Conservation (phyloP, 2,888 invertebrate species). For the Axea sp. region DNA sequence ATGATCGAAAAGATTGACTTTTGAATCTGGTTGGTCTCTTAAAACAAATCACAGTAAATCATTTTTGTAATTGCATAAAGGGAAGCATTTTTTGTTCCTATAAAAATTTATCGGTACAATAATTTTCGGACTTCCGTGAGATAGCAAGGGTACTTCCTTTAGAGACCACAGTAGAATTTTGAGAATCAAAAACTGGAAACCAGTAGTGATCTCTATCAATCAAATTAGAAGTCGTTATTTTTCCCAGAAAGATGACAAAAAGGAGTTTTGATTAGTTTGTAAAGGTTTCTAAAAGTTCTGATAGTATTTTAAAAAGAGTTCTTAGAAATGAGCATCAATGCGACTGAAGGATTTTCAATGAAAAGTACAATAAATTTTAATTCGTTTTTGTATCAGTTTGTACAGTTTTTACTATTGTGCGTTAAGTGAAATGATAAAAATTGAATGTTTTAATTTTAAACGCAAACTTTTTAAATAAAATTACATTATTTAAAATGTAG, state of each 20-base stretch:
- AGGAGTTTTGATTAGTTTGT: slow-evolving; percentile 50
- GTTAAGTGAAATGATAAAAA: too few species aligned
- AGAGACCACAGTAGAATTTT: slow-evolving; percentile 1
- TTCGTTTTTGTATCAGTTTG: too few species aligned
- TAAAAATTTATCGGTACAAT: slow-evolving; percentile 38
- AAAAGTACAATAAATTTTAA: too few species aligned
- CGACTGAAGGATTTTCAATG: not conserved
- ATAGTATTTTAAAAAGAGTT: slow-evolving; percentile 20
- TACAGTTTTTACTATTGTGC: too few species aligned
- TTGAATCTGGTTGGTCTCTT: slow-evolving; percentile 1
- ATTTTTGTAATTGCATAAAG: slow-evolving; percentile 26
- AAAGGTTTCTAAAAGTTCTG: slow-evolving; percentile 24
- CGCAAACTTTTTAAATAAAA: too few species aligned
- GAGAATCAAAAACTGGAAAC: too few species aligned
- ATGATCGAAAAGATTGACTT: slow-evolving; percentile 34
- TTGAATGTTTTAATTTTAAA: too few species aligned
- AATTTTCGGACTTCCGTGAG: slow-evolving; percentile 38
- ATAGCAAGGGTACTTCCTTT: not conserved
- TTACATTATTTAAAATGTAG: too few species aligned
- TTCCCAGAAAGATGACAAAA: slow-evolving; percentile 46
- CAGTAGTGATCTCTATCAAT: slow-evolving; percentile 50
- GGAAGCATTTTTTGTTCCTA: slow-evolving; percentile 32
- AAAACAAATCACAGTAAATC: slow-evolving; percentile 44
- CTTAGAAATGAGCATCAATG: slow-evolving; percentile 15
- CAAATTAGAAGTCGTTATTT: slow-evolving; percentile 21